phyloP scores from a whole-genome alignment of 2,888 invertebrate species.

The Eristalis tenax region DNA sequence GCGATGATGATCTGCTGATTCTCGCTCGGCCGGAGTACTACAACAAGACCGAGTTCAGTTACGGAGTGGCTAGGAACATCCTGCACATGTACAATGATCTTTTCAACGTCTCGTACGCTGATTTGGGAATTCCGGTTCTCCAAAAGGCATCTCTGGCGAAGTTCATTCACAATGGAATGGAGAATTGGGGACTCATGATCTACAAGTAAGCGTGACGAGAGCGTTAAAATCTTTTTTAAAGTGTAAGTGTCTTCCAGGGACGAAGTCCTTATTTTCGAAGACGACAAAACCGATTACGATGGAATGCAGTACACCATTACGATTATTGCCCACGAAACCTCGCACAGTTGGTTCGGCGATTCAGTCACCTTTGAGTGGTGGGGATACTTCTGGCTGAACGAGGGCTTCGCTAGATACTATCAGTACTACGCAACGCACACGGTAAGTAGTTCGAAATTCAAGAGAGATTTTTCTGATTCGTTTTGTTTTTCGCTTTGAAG shows the following conservation, averaged over 20 bases:
- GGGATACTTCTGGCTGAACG: conserved; percentile 85
- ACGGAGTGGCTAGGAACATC: conserved; percentile 73
- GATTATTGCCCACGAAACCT: conserved; percentile 81
- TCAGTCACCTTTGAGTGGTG: conserved; percentile 83
- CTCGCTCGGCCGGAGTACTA: conserved; percentile 86
- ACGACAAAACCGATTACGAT: conserved; percentile 75
- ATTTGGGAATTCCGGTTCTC: conserved; percentile 84
- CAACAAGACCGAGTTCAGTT: conserved; percentile 86
- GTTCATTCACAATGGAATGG: conserved; percentile 91
- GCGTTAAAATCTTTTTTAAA: background rate
- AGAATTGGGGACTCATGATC: conserved; percentile 94
- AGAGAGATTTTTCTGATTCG: too few relatives aligned
- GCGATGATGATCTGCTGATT: conserved; percentile 80
- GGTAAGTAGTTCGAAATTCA: too few relatives aligned
- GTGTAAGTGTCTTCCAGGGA: conserved; percentile 70
- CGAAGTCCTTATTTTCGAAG: conserved; percentile 73
- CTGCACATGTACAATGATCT: conserved; percentile 83
- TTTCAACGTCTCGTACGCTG: conserved; percentile 86
- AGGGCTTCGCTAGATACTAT: conserved; percentile 87
- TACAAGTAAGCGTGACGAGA: conserved; percentile 85
- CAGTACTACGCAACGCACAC: conserved; percentile 83
- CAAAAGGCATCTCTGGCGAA: conserved; percentile 90
- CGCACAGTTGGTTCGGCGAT: conserved; percentile 87
- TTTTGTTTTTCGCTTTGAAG: conserved; percentile 82
- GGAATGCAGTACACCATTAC: conserved; percentile 82